These are phyloP conservation scores for Microctonus brassicae DNA, from an alignment of 2,888 invertebrate species.

Conservation along the genomic window DNA sequence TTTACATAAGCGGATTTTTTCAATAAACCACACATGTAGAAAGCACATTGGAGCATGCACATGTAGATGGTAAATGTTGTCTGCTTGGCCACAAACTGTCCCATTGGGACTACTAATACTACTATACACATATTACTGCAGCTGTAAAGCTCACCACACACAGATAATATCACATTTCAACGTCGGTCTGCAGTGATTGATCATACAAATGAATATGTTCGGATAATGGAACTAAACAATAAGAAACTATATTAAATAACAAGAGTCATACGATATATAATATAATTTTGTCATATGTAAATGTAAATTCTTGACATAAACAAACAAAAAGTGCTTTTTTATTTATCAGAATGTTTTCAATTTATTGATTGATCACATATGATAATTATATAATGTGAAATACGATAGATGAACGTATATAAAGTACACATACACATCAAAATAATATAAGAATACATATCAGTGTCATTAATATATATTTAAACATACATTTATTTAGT, in stretches of 20 bases:
- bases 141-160: slow-evolving; percentile 31
- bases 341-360: no score
- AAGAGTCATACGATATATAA: not conserved
- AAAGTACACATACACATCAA: no score
- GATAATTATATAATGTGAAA: no score
- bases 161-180: slow-evolving; percentile 61
- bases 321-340: no score
- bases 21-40: no score
- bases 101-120: not conserved
- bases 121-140: not conserved
- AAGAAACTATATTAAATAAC: not conserved
- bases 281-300: not conserved
- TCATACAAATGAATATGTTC: slow-evolving; percentile 56
- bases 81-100: not conserved
- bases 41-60: not conserved
- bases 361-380: no score
- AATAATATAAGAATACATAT: no score
- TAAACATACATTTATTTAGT: no score
- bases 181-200: slow-evolving; percentile 61
- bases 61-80: not conserved
- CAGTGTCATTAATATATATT: no score
- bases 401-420: no score
- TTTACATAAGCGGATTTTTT: no score
- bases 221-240: slow-evolving; percentile 52
- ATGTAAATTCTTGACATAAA: not conserved